Evolutionary conservation across 1,140 invertebrate species (phyloP).

Genomic region (Psilanteris sp.): DNA sequence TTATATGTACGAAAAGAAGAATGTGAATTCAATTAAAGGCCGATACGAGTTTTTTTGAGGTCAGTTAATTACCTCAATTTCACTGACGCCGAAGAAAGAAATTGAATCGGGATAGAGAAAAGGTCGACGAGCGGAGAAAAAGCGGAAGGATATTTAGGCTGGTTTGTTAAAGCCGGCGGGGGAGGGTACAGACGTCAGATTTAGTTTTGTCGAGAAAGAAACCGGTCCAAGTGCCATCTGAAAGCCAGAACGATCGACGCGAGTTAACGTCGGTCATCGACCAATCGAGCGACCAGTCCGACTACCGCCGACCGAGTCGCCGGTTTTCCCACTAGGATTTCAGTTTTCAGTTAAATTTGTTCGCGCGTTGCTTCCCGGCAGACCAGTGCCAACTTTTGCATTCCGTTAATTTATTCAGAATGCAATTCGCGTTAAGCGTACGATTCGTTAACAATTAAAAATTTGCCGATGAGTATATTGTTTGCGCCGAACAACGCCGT

Average conservation of each 20-base stretch:
- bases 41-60: not conserved
- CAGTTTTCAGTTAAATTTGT: conserved; percentile 44
- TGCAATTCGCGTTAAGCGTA: no score
- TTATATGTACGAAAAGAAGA: not conserved
- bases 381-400: no score
- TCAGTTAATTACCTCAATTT: conserved; percentile 10
- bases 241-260: conserved; percentile 15
- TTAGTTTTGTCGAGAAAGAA: conserved; percentile 35
- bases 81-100: not conserved
- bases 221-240: conserved; percentile 42
- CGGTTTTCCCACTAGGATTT: conserved; percentile 26
- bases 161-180: conserved; percentile 14
- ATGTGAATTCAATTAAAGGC: conserved; percentile 8
- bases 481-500: no score
- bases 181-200: conserved; percentile 23
- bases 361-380: no score
- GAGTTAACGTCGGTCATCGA: conserved; percentile 39
- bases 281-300: conserved; percentile 37
- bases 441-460: no score
- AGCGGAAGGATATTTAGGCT: conserved; percentile 45
- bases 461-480: no score
- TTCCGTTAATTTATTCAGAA: no score
- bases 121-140: conserved; percentile 21
- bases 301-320: conserved; percentile 1
- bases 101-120: conserved; percentile 6